Base-by-base conservation (phyloP, 2,113 vertebrate genomes). In the Dolichallabes microphthalmus region DNA sequence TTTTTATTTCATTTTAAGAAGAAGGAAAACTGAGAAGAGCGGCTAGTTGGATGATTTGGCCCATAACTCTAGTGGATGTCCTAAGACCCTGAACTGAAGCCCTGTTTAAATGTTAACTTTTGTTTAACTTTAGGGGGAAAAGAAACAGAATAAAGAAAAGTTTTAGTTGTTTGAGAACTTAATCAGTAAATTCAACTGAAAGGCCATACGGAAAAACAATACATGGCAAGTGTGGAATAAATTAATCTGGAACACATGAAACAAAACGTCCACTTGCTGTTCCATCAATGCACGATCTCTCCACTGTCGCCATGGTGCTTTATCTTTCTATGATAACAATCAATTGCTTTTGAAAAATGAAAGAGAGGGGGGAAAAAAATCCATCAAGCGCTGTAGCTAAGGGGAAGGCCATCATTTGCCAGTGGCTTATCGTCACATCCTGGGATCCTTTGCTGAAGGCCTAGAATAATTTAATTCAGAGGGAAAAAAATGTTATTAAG, bases 251-350 rank as follows among this genome's bases (percentile, higher is more conserved):
- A 75, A 64, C 77, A 80, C 84, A 66, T 22, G 69, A 55, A 86
- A 30, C 19, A 13, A 81, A 45, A 86, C 19, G 76, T 75, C 68
- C 64, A 85, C n/a, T 81, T 30, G 15, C 45, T 73, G 74, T 73
- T 64, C 9, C 78, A 10, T 88, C 50, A 39, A 61, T 53, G 45
- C 13, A 30, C 45, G 85, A 64, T 82, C 71, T 73, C n/a, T 60
- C n/a, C 76, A 68, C 76, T 66, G 52, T 61, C 45, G 20, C 53
- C 66, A 68, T 58, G 35, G 63, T 1, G 25, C 75, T 57, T 80
- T 78, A 80, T 52, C 79, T 84, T 50, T 85, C 58, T 82, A 71
- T 86, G 85, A 79, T 80, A 71, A 82, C 75, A 90, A 90, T 90
- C 80, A 88, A 79, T 87, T 71, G 60, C 17, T 57, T 82, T 82